Evolutionary conservation across 2,888 invertebrate species (phyloP), one percentile per base, ranked within the genome.

Genomic region (Drosophila pegasa): DNA sequence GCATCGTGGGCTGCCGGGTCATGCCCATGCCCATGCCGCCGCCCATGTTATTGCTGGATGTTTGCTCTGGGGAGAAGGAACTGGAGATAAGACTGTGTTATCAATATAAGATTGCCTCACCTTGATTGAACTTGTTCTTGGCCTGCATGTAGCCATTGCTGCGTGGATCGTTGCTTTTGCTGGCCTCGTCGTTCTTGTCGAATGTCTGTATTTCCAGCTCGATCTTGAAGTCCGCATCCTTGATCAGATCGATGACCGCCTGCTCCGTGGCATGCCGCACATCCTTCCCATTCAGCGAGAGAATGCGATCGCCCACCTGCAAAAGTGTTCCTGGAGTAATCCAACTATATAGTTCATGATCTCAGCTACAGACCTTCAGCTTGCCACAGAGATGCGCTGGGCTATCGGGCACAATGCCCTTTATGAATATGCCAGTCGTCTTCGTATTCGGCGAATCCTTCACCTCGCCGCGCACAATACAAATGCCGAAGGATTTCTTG

Each of bases 351-450:
- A n/a, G n/a, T 2, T 6, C 2, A 9, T 35, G 33, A 31, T 2
- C n/a, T 6, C 6, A 18, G 20, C 40, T 27, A 37, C 22, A 92
- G 92, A 97, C 97, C 93, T 96, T 96, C 43, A 97, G 93, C 83
- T 96, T 95, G n/a, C 96, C 98, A 75, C 97, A 96, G 84, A 94
- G 94, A 51, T 98, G 98, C 0, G 99, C 99, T 0, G 99, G 98
- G 92, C 98, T 98, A 72, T 97, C 96, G 1, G 97, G 95, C 14
- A 98, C 95, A 0, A 99, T 98, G 89, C 98, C 98, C 92, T 99
- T 99, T 90, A 99, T 98, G 92, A 99, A 99, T 90, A 99, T 99
- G 7, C 99, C 99, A 62, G 98, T 96, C 78, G 98, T 95, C 58
- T 96, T 92, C 45, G 91, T 87, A 62, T 90, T 90, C 12, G 92